Evolutionary conservation across 2,888 invertebrate species (phyloP).

Genomic region (Heliconius ethilla): DNA sequence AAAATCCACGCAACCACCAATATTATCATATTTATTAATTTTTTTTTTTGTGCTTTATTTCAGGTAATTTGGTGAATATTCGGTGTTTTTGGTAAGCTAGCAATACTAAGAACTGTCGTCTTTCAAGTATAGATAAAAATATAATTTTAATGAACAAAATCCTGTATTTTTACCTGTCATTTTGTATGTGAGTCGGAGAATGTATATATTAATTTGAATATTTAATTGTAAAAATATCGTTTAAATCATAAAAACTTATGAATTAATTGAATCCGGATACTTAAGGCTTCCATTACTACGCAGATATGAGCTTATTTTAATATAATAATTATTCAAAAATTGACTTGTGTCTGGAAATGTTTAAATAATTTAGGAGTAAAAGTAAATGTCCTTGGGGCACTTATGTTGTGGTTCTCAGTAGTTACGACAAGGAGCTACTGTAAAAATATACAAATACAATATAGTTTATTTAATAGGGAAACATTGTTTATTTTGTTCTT

Average conservation of each 20-base stretch:
- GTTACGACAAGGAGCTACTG: not conserved
- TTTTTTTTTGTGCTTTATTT: slow-evolving; percentile 1
- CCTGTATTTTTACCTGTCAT: slow-evolving; percentile 4
- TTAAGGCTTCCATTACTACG: slow-evolving; percentile 1
- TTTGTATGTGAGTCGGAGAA: not conserved
- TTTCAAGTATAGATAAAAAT: not conserved
- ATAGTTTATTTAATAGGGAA: not conserved
- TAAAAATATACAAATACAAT: not conserved
- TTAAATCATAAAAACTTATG: slow-evolving; percentile 19
- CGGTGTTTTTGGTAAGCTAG: not conserved
- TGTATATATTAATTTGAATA: slow-evolving; percentile 18
- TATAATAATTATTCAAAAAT: not conserved
- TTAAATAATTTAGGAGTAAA: not conserved
- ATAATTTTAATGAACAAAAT: not conserved
- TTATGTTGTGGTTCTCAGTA: not conserved
- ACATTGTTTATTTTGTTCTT: no score
- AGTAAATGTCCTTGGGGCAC: not conserved
- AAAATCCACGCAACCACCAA: not conserved
- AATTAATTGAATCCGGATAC: slow-evolving; percentile 16
- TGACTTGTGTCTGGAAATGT: not conserved
- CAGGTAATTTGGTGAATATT: slow-evolving; percentile 16
- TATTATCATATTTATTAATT: not conserved
- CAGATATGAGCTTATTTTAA: slow-evolving; percentile 3
- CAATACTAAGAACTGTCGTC: not conserved
- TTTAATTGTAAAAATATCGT: slow-evolving; percentile 20